Conservation (phyloP, 2,888 invertebrate species). For the Melinaea marsaeus region DNA sequence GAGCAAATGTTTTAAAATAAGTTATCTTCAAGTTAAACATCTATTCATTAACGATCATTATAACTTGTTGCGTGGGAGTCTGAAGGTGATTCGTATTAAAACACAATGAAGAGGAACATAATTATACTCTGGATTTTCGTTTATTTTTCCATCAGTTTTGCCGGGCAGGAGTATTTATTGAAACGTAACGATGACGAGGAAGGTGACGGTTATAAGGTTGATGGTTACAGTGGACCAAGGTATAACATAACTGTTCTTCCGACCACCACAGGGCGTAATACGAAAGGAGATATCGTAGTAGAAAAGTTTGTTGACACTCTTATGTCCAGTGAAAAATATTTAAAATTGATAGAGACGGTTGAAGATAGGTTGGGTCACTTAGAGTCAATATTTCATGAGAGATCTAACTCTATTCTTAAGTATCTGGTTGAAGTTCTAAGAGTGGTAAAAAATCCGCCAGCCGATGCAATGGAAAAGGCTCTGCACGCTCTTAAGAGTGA, state of each 20-base stretch:
- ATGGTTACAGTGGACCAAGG: slow-evolving; percentile 9
- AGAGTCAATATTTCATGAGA: slow-evolving; percentile 54
- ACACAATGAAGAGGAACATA: slow-evolving; percentile 22
- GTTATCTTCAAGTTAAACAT: slow-evolving; percentile 22
- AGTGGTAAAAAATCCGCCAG: slow-evolving; percentile 40
- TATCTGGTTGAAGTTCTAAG: slow-evolving; percentile 55
- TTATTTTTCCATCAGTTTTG: slow-evolving; percentile 8
- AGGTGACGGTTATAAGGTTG: slow-evolving; percentile 13
- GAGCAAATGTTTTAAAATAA: slow-evolving; percentile 32
- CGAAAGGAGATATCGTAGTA: slow-evolving; percentile 48
- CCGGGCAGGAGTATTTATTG: slow-evolving; percentile 11
- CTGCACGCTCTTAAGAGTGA: slow-evolving; percentile 45
- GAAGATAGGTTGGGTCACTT: slow-evolving; percentile 55
- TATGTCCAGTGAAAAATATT: slow-evolving; percentile 58
- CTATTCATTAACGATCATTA: slow-evolving; percentile 17
- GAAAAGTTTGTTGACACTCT: slow-evolving; percentile 65
- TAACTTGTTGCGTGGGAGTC: slow-evolving; percentile 18
- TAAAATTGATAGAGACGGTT: slow-evolving; percentile 58
- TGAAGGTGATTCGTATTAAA: slow-evolving; percentile 22
- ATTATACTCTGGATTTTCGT: slow-evolving; percentile 16
- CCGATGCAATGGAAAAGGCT: slow-evolving; percentile 40
- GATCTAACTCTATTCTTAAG: slow-evolving; percentile 53
- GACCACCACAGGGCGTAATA: slow-evolving; percentile 32
- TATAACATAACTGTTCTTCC: slow-evolving; percentile 28
- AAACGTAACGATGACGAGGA: slow-evolving; percentile 13